Conservation (phyloP, 2,888 invertebrate genomes). For the Eupithecia dodoneata region DNA sequence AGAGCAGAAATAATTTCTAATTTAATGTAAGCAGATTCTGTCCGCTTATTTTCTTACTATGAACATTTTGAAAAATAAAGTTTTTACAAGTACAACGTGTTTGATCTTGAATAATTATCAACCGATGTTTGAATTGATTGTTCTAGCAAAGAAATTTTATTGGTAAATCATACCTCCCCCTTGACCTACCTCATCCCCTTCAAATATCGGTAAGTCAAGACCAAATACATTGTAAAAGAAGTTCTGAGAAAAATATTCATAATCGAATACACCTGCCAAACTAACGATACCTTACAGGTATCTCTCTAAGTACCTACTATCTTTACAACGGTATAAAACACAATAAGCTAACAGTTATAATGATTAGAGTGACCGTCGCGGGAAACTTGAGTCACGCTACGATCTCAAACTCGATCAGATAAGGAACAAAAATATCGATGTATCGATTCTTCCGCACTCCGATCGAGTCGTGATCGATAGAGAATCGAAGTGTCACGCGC, state of each 20-base stretch:
- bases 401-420: constrained; percentile 69
- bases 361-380: constrained; percentile 68
- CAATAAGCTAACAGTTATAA: constrained; percentile 73
- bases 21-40: no score
- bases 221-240: background rate
- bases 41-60: background rate
- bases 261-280: constrained; percentile 63
- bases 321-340: constrained; percentile 66
- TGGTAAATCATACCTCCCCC: no score
- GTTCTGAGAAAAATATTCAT: constrained; percentile 44
- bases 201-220: no score
- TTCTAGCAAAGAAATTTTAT: no score
- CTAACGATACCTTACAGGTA: constrained; percentile 52
- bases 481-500: constrained; percentile 83
- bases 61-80: background rate
- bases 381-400: constrained; percentile 69
- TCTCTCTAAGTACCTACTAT: background rate
- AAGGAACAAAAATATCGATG: constrained; percentile 74
- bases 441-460: constrained; percentile 69
- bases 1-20: background rate
- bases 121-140: no score
- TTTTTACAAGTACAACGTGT: background rate
- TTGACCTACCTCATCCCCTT: no score
- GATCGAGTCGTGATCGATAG: constrained; percentile 83
- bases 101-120: no score